A percentile compares a stretch with the other conserved stretches of the same genome.
phyloP scores from a whole-genome alignment of 2,113 vertebrate genomes.

The Epinephelus fuscoguttatus region DNA sequence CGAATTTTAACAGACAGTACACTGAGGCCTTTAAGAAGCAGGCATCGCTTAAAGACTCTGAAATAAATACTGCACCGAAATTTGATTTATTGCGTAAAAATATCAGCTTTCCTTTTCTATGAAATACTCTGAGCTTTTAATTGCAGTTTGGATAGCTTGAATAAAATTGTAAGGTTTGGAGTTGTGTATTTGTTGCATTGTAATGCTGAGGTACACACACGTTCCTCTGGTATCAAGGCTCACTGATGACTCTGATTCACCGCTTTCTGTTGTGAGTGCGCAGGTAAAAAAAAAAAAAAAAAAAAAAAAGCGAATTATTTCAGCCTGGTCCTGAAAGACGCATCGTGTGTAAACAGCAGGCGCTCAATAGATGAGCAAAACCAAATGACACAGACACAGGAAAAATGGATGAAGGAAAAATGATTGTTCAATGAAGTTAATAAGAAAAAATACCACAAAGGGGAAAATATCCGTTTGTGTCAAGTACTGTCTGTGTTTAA shows the following conservation, averaged over 20 bases:
- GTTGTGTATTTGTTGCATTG: not conserved
- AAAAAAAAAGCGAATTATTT: not conserved
- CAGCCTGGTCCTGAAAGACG: not conserved
- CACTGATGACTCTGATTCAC: not conserved
- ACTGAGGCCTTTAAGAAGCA: constrained; percentile 16
- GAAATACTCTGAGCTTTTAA: not conserved
- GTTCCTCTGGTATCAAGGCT: not conserved
- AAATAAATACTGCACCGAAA: not conserved
- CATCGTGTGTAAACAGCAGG: not conserved
- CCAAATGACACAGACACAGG: not conserved
- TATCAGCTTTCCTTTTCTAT: not conserved
- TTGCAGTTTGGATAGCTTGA: not conserved
- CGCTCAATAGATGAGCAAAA: not conserved
- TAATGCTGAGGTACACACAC: not conserved
- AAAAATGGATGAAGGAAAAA: not conserved
- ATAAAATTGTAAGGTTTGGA: not conserved
- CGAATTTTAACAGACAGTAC: not conserved
- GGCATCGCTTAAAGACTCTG: not conserved
- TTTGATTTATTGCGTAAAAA: not conserved
- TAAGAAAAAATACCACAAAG: not conserved
- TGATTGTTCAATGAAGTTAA: not conserved
- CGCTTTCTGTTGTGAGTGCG: not conserved
- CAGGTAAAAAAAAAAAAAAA: constrained; percentile 1
- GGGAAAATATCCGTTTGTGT: too few species aligned
- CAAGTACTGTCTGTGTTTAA: too few species aligned